Conservation (phyloP, 2,113 vertebrate genomes). For the Kryptolebias marmoratus region DNA sequence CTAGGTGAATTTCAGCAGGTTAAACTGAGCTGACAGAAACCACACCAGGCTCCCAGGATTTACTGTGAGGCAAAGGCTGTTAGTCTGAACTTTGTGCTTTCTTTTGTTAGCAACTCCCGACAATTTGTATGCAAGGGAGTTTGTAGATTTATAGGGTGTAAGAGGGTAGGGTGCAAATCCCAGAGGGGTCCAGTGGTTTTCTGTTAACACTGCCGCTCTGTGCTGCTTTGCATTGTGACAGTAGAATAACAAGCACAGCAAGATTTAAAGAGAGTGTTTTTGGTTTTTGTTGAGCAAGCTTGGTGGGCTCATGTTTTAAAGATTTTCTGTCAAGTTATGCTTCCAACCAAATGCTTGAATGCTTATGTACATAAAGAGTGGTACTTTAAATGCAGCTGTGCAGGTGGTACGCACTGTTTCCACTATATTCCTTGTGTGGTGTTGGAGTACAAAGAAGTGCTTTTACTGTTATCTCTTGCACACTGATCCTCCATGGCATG, state of each 20-base stretch:
- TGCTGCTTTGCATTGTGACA: conserved; percentile 43
- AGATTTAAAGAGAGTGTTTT: conserved; percentile 48
- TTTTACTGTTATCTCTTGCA: conserved; percentile 25
- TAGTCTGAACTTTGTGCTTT: conserved; percentile 32
- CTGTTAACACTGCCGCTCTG: conserved; percentile 49
- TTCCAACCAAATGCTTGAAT: conserved; percentile 14
- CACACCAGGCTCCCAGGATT: conserved; percentile 33
- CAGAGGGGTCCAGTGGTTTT: conserved; percentile 30
- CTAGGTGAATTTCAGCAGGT: conserved; percentile 9
- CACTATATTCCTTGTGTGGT: background rate
- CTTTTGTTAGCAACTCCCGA: conserved; percentile 37
- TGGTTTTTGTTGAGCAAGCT: conserved; percentile 26
- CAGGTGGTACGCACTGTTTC: background rate
- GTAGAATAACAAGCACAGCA: conserved; percentile 54
- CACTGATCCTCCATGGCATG: background rate
- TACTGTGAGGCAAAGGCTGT: conserved; percentile 39
- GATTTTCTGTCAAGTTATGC: conserved; percentile 17
- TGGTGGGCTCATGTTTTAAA: conserved; percentile 11
- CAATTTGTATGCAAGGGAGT: conserved; percentile 21
- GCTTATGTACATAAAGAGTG: background rate
- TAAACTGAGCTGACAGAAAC: conserved; percentile 25
- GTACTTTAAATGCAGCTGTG: background rate
- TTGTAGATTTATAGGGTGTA: conserved; percentile 58
- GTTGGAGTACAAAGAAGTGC: conserved; percentile 8
- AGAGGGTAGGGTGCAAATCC: conserved; percentile 48